Conservation (phyloP, 2,113 vertebrate genomes). For the Pseudopodoces humilis region DNA sequence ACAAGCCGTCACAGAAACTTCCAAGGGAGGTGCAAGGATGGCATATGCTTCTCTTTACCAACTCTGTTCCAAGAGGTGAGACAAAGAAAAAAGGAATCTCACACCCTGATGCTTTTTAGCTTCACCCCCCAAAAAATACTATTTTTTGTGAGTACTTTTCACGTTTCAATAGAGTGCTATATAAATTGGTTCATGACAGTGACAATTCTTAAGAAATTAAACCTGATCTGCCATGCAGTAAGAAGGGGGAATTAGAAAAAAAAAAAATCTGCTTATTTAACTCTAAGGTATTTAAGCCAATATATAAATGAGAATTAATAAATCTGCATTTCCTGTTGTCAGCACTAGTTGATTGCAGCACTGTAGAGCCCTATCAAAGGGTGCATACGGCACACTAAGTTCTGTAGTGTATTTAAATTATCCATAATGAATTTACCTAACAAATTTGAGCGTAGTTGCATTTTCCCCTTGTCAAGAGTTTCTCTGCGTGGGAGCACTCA, state of each 20-base stretch:
- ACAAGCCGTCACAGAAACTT: not conserved
- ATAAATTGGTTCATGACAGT: not conserved
- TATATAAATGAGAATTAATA: slow-evolving; percentile 47
- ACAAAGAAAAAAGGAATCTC: not conserved
- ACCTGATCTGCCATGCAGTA: slow-evolving; percentile 25
- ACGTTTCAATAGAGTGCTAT: not conserved
- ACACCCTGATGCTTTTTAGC: not conserved
- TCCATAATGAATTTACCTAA: slow-evolving; percentile 47
- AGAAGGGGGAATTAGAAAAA: slow-evolving; percentile 6
- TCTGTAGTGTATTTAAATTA: slow-evolving; percentile 45
- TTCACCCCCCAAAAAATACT: not conserved
- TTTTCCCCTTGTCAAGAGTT: not conserved
- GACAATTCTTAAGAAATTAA: slow-evolving; percentile 21
- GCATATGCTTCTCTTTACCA: not conserved
- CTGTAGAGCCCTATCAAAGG: slow-evolving; percentile 32
- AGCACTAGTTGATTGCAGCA: slow-evolving; percentile 35
- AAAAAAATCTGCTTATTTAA: slow-evolving; percentile 38
- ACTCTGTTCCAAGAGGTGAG: not conserved
- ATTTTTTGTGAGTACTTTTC: not conserved
- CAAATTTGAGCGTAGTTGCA: slow-evolving; percentile 14
- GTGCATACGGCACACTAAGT: not conserved
- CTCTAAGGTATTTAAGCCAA: slow-evolving; percentile 29
- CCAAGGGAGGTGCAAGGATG: not conserved
- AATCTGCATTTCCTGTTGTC: slow-evolving; percentile 50
- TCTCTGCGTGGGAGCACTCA: not conserved